These are phyloP conservation scores for Siniperca chuatsi DNA, from an alignment of 2,113 vertebrate genomes.

Conservation along the genomic window DNA sequence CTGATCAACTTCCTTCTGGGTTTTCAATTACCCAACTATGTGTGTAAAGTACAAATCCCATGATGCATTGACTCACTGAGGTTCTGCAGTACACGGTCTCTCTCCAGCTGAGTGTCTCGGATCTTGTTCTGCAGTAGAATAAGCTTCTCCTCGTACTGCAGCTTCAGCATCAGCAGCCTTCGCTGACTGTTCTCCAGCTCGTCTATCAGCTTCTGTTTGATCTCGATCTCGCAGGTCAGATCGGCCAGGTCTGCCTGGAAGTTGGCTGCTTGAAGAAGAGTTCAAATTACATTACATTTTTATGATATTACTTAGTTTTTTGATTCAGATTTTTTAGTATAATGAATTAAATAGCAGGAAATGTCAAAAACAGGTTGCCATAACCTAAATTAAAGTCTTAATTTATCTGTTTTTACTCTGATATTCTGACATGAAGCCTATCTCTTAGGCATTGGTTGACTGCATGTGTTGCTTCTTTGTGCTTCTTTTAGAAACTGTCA, in stretches of 20 bases:
- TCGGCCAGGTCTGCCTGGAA: constrained; percentile 95
- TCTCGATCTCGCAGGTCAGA: constrained; percentile 97
- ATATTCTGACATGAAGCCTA: not conserved
- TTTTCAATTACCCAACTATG: not conserved
- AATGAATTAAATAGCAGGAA: not conserved
- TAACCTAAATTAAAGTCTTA: not conserved
- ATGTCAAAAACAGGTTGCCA: not conserved
- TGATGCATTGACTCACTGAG: constrained; percentile 87
- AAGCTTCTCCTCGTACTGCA: constrained; percentile 98
- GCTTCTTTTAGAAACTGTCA: not conserved
- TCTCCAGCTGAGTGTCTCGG: constrained; percentile 95
- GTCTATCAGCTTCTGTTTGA: constrained; percentile 98
- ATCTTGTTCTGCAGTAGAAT: constrained; percentile 98
- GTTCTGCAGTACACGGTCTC: constrained; percentile 95
- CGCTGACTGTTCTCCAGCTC: constrained; percentile 98
- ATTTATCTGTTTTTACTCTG: not conserved
- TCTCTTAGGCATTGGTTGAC: not conserved
- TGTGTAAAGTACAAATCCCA: not conserved
- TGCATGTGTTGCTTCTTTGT: not conserved
- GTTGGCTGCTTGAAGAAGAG: constrained; percentile 82
- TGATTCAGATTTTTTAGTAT: not conserved
- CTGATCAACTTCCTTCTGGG: not conserved
- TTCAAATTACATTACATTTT: not conserved
- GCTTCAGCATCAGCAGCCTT: constrained; percentile 93
- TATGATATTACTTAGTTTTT: too few species aligned